Base-by-base conservation (phyloP, 2,888 invertebrate species). In the Cloeon dipterum region DNA sequence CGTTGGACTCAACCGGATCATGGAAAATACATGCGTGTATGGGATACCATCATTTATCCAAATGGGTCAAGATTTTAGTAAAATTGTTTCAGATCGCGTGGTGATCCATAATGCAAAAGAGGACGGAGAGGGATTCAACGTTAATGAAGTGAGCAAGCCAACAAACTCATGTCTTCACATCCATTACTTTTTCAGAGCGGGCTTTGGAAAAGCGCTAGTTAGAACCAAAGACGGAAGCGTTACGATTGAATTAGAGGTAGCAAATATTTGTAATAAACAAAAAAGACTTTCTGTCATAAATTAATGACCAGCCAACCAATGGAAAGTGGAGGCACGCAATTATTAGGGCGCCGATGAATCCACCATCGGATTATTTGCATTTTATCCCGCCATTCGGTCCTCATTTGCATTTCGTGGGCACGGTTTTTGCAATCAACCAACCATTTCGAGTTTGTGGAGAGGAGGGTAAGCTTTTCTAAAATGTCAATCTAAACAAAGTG, bases 381-480 rank as follows among this genome's bases (percentile, higher is more conserved):
- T 29, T 29, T 16, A 7, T 29, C n/a, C 13, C 16, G 7, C 29
- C 29, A 10, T 5, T 29, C 7, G 7, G n/a, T 5, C 7, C 5
- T 5, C n/a, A 16, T 29, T 7, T n/a, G 29, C 16, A n/a, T 10
- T 5, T 16, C 13, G 5, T 5, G 5, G n/a, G 13, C 5, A 5
- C 29, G 7, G 14, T 29, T 29, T 29, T 29, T 16, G 29, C 29
- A 16, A 14, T 29, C 7, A 16, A n/a, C 11, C 29, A 29, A 16
- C 29, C 29, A n/a, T 29, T 29, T 29, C n/a, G 29, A 29, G 16
- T 29, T 7, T 29, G 29, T n/a, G 29, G 29, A 7, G 29, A 29
- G 7, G 29, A 29, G 7, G 29, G 29, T 29, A 14, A 7, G 16
- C 29, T 29, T 16, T 14, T 11, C 7, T 10, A 23, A 23, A n/a